Percentiles rank a stretch among this genome's conserved stretches.
These are phyloP conservation scores for Tichodroma muraria DNA, from an alignment of 2,113 vertebrate genomes.

Conservation along the genomic window DNA sequence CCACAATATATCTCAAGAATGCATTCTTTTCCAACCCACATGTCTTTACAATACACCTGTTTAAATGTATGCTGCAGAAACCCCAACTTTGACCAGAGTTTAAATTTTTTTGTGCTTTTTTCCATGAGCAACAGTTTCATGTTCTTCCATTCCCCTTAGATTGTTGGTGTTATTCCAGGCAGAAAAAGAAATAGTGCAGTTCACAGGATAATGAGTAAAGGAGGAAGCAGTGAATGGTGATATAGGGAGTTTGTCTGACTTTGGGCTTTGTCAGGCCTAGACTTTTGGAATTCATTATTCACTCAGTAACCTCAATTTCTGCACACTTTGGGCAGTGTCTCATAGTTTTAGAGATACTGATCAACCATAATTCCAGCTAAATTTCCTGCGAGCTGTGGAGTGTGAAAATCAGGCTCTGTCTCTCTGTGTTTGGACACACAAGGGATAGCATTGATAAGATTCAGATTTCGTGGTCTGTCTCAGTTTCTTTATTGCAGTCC, in stretches of 20 bases:
- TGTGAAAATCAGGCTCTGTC: neutral
- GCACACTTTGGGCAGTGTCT: neutral
- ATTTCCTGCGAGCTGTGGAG: neutral
- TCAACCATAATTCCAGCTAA: neutral
- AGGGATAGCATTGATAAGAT: neutral
- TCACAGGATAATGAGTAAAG: neutral
- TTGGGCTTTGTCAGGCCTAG: neutral
- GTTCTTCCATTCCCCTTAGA: neutral
- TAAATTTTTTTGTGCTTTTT: neutral
- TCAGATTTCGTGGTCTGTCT: constrained; percentile 13
- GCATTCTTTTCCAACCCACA: neutral
- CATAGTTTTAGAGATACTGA: neutral
- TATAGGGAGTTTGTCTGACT: neutral
- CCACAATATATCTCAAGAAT: neutral
- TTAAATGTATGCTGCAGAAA: neutral
- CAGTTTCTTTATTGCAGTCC: neutral
- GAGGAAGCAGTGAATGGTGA: neutral
- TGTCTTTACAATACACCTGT: neutral
- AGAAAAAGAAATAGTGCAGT: neutral
- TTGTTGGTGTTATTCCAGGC: neutral
- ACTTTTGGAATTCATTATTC: neutral
- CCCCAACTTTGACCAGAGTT: neutral
- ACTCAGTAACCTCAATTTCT: neutral
- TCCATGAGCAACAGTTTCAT: neutral
- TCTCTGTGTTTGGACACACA: neutral